A percentile compares a stretch with the other conserved stretches of the same genome.
Conservation (phyloP, 1,140 invertebrate species). For the Saccostrea glomerata region DNA sequence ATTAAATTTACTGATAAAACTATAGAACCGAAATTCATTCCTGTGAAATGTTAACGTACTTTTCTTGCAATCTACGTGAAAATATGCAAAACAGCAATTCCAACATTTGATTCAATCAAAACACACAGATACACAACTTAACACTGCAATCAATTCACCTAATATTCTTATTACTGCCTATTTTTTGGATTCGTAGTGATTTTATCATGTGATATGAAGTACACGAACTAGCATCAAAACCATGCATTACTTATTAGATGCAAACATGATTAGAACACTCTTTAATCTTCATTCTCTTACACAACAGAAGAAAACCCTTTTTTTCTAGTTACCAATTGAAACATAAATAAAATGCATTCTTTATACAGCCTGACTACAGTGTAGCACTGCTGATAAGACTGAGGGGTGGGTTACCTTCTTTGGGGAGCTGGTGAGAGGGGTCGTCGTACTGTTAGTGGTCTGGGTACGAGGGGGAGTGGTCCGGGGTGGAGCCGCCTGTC, state of each 20-base stretch:
- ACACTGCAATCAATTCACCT: neutral
- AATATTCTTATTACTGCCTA: neutral
- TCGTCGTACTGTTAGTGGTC: constrained; percentile 38
- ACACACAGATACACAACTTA: neutral
- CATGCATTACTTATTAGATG: constrained; percentile 17
- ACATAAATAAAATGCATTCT: neutral
- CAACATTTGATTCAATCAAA: too few species aligned
- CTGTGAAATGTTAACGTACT: neutral
- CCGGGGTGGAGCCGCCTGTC: constrained; percentile 53
- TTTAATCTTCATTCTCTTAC: neutral
- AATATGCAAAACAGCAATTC: too few species aligned
- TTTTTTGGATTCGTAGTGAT: neutral
- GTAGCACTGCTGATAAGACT: neutral
- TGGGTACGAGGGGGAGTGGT: constrained; percentile 47
- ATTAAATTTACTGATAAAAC: neutral
- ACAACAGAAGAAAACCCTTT: neutral
- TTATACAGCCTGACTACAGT: neutral
- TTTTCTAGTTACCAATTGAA: neutral
- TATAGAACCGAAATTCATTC: neutral
- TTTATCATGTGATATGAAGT: neutral
- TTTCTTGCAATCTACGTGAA: neutral
- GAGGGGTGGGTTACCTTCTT: constrained; percentile 49
- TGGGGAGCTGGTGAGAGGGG: constrained; percentile 54
- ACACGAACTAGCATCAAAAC: neutral
- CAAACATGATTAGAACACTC: neutral